Conservation (phyloP, 2,888 invertebrate species). For the Lasioglossum figueresi region DNA sequence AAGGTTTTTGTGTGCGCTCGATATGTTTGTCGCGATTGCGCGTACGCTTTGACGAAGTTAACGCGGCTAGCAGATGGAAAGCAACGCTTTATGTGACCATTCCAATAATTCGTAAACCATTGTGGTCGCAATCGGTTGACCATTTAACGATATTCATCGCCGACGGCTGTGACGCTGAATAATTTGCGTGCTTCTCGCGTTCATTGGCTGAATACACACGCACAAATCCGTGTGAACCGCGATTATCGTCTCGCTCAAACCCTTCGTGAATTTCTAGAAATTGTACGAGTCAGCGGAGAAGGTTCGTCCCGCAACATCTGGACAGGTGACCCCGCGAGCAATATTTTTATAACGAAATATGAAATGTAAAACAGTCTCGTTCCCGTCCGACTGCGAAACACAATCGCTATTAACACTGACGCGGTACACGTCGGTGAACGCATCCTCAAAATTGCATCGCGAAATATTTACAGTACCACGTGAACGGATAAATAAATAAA, state of each 20-base stretch:
- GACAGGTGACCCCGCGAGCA: neutral
- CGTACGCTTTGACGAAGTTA: constrained; percentile 1
- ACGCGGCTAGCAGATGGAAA: neutral
- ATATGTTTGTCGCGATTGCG: neutral
- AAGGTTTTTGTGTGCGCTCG: neutral
- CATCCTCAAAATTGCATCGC: neutral
- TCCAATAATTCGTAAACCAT: constrained; percentile 48
- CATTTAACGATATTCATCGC: constrained; percentile 54
- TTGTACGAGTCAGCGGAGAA: constrained; percentile 10
- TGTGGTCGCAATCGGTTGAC: constrained; percentile 44
- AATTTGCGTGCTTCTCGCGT: constrained; percentile 27
- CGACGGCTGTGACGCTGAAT: constrained; percentile 38
- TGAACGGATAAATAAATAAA: constrained; percentile 25
- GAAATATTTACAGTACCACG: neutral
- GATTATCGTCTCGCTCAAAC: constrained; percentile 27
- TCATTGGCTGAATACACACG: constrained; percentile 24
- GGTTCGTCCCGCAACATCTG: neutral
- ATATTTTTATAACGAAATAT: neutral
- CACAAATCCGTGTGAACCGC: neutral
- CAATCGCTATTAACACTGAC: neutral
- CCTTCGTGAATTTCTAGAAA: neutral
- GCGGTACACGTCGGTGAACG: neutral
- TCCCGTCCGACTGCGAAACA: neutral
- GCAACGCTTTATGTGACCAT: constrained; percentile 25
- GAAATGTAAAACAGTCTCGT: neutral